Conservation (phyloP, 2,113 vertebrate genomes). For the Ginglymostoma cirratum region DNA sequence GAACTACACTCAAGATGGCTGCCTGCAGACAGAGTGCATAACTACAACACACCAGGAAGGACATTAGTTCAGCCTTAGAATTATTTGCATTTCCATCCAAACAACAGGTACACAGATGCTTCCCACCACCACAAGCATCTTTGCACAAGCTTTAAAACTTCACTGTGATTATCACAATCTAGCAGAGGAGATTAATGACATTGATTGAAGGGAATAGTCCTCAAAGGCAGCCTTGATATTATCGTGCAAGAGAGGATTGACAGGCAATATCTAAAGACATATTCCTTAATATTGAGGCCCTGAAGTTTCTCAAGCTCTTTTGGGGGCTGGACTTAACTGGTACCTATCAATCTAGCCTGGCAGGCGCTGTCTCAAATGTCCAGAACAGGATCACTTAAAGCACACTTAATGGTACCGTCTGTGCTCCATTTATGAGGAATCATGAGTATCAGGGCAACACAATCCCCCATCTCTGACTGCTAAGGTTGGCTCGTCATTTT, state of each 20-base stretch:
- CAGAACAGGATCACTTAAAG: background rate
- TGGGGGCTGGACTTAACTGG: background rate
- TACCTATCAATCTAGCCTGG: background rate
- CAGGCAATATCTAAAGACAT: background rate
- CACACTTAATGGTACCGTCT: background rate
- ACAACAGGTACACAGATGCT: background rate
- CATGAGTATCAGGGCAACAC: background rate
- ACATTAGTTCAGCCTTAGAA: no score
- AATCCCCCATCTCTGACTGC: background rate
- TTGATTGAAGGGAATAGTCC: background rate
- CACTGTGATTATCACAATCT: background rate
- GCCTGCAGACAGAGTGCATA: no score
- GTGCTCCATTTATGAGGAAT: background rate
- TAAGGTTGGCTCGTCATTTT: background rate
- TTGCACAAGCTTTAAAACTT: background rate
- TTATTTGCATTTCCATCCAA: no score
- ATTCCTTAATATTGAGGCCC: background rate
- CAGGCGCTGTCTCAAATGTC: background rate
- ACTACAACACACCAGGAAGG: no score
- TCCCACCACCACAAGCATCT: background rate
- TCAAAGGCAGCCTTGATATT: background rate
- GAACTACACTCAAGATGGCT: no score
- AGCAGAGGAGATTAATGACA: background rate
- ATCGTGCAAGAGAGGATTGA: background rate
- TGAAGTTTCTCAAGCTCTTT: background rate